Conservation (phyloP, 1,140 invertebrate species). For the Nephila pilipes region DNA sequence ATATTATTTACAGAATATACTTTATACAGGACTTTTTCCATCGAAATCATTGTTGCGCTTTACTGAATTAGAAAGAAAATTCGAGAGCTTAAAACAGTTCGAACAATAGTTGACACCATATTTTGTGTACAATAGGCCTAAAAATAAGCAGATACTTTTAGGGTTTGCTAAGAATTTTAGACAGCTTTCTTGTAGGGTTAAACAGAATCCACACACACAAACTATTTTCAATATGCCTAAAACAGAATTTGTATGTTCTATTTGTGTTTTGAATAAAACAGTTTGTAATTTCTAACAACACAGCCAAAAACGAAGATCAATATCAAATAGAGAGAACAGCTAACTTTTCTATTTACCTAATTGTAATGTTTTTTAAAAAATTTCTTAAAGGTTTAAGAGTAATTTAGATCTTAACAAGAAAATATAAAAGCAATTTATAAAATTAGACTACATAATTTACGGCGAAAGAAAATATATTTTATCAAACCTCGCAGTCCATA, state of each 20-base stretch:
- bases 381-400: too few relatives aligned
- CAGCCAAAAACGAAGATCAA: too few relatives aligned
- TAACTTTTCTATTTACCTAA: too few relatives aligned
- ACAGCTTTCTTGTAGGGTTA: not conserved
- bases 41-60: not conserved
- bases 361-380: too few relatives aligned
- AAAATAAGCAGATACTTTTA: not conserved
- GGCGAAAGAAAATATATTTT: too few relatives aligned
- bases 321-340: too few relatives aligned
- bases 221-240: not conserved
- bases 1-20: conserved; percentile 19
- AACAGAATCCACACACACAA: not conserved
- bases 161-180: not conserved
- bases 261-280: too few relatives aligned
- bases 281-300: too few relatives aligned
- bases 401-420: too few relatives aligned
- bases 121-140: not conserved
- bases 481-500: too few relatives aligned
- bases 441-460: too few relatives aligned
- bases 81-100: conserved; percentile 35
- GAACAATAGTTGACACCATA: not conserved
- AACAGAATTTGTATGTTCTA: not conserved
- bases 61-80: not conserved
- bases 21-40: not conserved
- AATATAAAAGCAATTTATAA: too few relatives aligned